These are phyloP conservation scores for Lottia gigantea DNA, from an alignment of 2,888 invertebrate genomes.

Conservation along the genomic window DNA sequence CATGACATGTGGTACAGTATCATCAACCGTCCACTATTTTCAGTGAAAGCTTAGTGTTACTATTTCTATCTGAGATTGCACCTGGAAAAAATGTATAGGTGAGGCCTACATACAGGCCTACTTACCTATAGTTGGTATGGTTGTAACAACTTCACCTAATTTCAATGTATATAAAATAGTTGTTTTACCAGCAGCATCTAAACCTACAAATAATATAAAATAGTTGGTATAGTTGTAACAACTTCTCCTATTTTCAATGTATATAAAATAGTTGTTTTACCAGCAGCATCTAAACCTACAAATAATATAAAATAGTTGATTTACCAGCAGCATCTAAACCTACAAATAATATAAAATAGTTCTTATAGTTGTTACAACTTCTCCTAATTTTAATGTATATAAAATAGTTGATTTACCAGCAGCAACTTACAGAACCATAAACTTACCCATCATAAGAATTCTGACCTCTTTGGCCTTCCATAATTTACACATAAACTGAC, in stretches of 20 bases:
- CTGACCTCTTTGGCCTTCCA: conserved; percentile 4
- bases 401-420: conserved; percentile 46
- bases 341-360: conserved; percentile 32
- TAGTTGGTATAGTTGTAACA: conserved; percentile 41
- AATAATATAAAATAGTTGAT: conserved; percentile 40
- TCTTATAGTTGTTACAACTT: conserved; percentile 47
- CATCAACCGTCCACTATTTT: too few relatives aligned
- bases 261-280: conserved; percentile 46
- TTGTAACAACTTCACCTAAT: conserved; percentile 45
- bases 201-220: conserved; percentile 26
- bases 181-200: conserved; percentile 48
- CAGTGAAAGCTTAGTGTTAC: too few relatives aligned
- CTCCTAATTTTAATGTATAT: conserved; percentile 41
- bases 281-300: conserved; percentile 44
- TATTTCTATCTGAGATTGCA: too few relatives aligned
- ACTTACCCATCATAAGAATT: conserved; percentile 9
- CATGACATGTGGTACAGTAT: too few relatives aligned
- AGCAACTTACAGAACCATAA: conserved; percentile 28
- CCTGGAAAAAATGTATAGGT: too few relatives aligned
- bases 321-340: conserved; percentile 48
- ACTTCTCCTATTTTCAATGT: conserved; percentile 42
- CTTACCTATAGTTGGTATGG: conserved; percentile 47
- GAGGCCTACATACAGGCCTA: too few relatives aligned
- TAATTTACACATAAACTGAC: conserved; percentile 1
- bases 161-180: conserved; percentile 41